Conservation (phyloP, 2,797 vertebrate genomes). For the Salmo trutta region DNA sequence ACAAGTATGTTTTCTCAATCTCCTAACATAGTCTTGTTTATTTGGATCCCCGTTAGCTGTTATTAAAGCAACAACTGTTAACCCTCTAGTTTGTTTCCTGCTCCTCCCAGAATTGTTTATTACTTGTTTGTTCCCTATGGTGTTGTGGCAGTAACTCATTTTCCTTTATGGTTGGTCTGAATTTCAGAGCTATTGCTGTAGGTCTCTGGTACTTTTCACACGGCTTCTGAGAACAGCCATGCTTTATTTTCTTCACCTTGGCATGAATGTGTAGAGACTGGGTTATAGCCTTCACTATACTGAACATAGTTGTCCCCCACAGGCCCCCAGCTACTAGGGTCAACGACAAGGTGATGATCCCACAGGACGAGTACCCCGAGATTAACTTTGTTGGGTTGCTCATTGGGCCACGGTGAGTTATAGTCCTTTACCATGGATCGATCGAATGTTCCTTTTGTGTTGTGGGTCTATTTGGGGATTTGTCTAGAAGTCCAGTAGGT, state of each 20-base stretch:
- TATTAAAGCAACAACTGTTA: neutral
- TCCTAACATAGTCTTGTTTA: neutral
- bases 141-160: neutral
- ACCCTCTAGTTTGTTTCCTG: neutral
- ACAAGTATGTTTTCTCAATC: constrained; percentile 78
- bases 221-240: neutral
- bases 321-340: constrained; percentile 93
- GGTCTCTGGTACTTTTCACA: neutral
- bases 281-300: neutral
- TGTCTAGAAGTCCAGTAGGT: no score
- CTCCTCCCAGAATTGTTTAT: neutral
- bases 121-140: neutral
- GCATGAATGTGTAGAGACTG: neutral
- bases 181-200: neutral
- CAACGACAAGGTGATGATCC: constrained; percentile 96
- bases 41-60: neutral
- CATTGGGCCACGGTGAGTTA: constrained; percentile 88
- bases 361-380: constrained; percentile 95
- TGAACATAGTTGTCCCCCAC: neutral
- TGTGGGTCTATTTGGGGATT: neutral
- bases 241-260: neutral
- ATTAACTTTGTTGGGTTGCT: constrained; percentile 95
- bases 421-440: no score
- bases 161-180: neutral
- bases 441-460: neutral